Base-by-base conservation (phyloP, 2,797 vertebrate genomes). In the Parauchenoglanis punctatus region DNA sequence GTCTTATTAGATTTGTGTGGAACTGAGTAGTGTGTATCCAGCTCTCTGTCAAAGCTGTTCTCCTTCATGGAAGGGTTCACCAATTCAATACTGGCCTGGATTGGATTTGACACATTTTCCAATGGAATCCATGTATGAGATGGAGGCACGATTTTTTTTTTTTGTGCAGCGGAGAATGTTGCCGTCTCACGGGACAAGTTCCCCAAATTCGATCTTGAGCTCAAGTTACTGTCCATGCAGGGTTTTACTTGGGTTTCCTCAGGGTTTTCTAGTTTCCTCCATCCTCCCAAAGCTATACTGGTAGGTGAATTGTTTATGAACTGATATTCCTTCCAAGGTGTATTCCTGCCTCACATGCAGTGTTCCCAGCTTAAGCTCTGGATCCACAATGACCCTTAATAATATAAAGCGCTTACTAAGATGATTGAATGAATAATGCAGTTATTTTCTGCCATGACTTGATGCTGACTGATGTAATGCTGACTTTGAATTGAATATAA, bases 1-100 rank as follows among this genome's bases (percentile, higher is more conserved):
- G 54, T 81, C 20, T 86, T 44, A 72, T 44, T 63, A n/a, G 12
- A 31, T 61, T 40, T 85, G 23, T 23, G 18, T 87, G 31, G 40
- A 75, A 49, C 20, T 28, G 17, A 49, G 1, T 20, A 35, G 28
- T 58, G 18, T 81, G 56, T 81, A 35, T 59, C 54, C 31, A 59
- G 56, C 28, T 77, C 7, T 52, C 11, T 8, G 15, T 76, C 1
- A 40, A 40, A 13, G 18, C 35, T 44, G 12, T 31, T 78, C n/a
- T 78, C 15, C 75, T 56, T 56, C 25, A 54, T 54, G 49, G 31
- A 56, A 18, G 7, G 46, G n/a, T 52, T 12, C 23, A 52, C 2
- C 25, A n/a, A 7, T 56, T 0, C 10, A 59, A 28, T 35, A 56
- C 17, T 20, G 76, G 13, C 1, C 7, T 78, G 52, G 31, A 59